Conservation (phyloP, 2,113 vertebrate species). For the Corythornis madagascariensis region DNA sequence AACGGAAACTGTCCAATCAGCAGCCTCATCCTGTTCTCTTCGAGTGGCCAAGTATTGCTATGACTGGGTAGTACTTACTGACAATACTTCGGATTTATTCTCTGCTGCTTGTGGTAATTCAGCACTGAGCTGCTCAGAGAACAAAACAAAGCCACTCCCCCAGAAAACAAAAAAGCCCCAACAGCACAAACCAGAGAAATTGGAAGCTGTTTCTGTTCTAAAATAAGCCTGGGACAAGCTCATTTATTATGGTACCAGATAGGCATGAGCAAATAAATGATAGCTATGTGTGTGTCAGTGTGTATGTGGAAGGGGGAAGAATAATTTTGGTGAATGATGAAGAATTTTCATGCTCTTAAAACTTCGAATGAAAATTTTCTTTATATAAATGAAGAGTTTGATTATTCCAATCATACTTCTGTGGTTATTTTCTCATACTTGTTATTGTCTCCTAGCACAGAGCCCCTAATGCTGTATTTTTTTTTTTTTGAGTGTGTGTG, state of each 20-base stretch:
- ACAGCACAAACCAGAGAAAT: neutral
- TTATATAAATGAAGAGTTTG: neutral
- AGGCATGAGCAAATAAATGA: neutral
- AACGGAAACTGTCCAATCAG: neutral
- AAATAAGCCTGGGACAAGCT: neutral
- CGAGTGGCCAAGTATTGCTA: neutral
- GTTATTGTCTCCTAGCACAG: neutral
- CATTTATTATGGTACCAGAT: neutral
- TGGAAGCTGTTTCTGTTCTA: neutral
- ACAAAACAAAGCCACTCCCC: neutral
- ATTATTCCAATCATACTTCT: neutral
- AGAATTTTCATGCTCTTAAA: neutral
- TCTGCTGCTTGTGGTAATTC: neutral
- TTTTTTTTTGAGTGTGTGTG: neutral
- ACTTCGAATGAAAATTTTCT: neutral
- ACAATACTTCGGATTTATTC: neutral
- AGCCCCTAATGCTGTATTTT: neutral
- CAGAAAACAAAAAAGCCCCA: neutral
- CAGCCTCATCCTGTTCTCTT: neutral
- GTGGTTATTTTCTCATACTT: neutral
- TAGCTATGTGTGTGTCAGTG: neutral
- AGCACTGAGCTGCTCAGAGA: neutral
- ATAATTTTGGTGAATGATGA: neutral
- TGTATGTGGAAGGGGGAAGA: neutral
- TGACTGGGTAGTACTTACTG: neutral